Evolutionary conservation across 2,113 vertebrate species (phyloP).

Genomic region (Atractosteus spatula): DNA sequence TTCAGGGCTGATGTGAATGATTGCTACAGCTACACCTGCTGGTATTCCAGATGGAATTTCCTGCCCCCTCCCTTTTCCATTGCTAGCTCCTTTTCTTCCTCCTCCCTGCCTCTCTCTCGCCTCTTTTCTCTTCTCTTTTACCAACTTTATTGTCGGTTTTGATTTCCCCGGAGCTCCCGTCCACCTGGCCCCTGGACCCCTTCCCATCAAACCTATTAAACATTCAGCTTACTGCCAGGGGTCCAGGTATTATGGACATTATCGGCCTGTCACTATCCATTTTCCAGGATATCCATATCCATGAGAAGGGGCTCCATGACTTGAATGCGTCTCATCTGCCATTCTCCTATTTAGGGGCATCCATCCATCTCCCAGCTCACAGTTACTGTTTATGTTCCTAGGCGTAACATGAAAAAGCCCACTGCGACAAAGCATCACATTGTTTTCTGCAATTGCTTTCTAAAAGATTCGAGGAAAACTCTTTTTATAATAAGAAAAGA

Average conservation of each 20-base stretch:
- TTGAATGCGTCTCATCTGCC: neutral
- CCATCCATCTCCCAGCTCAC: no score
- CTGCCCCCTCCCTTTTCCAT: neutral
- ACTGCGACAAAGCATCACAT: no score
- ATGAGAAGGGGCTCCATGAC: neutral
- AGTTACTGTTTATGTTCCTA: neutral
- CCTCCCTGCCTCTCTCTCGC: neutral
- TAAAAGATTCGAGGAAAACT: no score
- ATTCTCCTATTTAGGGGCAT: neutral
- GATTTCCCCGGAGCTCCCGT: neutral
- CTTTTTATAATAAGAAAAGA: no score
- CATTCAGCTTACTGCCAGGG: neutral
- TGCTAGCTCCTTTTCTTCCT: neutral
- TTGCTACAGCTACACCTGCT: no score
- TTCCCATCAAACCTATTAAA: neutral
- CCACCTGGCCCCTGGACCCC: neutral
- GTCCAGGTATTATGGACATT: neutral
- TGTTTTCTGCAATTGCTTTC: no score
- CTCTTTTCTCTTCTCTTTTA: neutral
- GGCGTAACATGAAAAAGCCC: neutral
- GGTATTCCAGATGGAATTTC: no score
- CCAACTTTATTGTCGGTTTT: neutral
- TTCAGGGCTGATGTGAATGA: no score
- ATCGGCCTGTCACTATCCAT: conserved; percentile 3
- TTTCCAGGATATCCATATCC: conserved; percentile 8